Conservation (phyloP, 2,113 vertebrate species). For the Crotalus viridis region DNA sequence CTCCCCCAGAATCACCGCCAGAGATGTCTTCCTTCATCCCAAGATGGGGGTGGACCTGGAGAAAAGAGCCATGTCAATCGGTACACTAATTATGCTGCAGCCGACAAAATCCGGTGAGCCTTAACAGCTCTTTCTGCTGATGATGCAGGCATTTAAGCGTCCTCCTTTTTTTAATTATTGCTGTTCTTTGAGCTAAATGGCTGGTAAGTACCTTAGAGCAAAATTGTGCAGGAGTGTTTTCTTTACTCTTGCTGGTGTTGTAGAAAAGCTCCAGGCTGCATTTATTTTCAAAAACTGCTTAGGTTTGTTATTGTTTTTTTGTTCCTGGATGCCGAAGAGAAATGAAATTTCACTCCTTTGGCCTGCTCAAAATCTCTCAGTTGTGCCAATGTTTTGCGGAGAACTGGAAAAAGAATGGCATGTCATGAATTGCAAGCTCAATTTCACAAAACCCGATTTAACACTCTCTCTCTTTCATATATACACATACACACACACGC, state of each 20-base stretch:
- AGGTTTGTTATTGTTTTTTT: neutral
- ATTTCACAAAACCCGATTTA: neutral
- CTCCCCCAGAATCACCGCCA: neutral
- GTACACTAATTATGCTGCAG: neutral
- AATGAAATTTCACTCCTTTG: neutral
- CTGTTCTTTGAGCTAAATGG: slow-evolving; percentile 1
- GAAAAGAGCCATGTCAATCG: neutral
- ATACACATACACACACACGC: neutral
- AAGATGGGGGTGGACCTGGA: neutral
- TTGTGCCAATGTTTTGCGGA: too few relatives aligned
- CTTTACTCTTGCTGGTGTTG: neutral
- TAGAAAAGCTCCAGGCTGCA: neutral
- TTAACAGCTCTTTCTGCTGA: neutral
- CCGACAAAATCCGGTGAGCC: neutral
- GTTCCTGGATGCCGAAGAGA: neutral
- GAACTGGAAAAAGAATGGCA: too few relatives aligned
- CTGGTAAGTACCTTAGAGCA: slow-evolving; percentile 1
- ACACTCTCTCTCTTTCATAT: neutral
- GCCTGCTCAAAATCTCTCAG: neutral
- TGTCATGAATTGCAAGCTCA: neutral
- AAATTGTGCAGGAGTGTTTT: neutral
- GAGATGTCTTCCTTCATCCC: neutral
- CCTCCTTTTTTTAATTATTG: neutral
- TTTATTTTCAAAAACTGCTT: neutral
- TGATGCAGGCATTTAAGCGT: neutral